Evolutionary conservation across 1,140 invertebrate species (phyloP), one percentile per base, ranked within the genome.

Genomic region (Ceratoteleas bidentatus): DNA sequence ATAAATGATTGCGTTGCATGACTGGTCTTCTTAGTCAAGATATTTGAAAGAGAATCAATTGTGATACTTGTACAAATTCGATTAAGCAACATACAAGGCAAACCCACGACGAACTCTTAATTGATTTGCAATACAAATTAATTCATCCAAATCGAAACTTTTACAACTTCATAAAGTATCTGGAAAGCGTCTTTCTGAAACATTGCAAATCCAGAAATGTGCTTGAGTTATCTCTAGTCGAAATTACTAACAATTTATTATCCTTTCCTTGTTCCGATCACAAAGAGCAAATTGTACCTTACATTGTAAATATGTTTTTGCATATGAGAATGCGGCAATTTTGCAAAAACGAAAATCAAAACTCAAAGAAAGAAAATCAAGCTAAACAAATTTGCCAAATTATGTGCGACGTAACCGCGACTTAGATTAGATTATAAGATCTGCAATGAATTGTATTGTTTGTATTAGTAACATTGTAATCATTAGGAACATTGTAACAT

Each of bases 121-220:
- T 10, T 10, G 10, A 47, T 13, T 33, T 64, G 10, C 3, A 64
- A 38, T 5, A 11, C 11, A 56, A 64, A 56, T 14, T 74, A 33
- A 40, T 49, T 24, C 49, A 74, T 9, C 45, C 40, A 0, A 74
- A 65, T n/a, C 4, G 4, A 34, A 40, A 66, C 33, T 60, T 75
- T 52, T 75, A 66, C 36, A 52, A 52, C 7, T 60, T 75, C 11
- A 75, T 75, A 1, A 50, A 50, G 33, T 45, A 66, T 66, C 45
- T 75, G 10, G 72, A 75, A 33, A 6, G 9, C 0, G 34, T 74
- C 10, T 74, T 74, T 33, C 0, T 57, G 34, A 64, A 74, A 57
- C 13, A 57, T 33, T 64, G 50, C 14, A 38, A 56, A 15, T 47
- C 43, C 4, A 2, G 0, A 14, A 65, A 58, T 52, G 45, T 62